phyloP scores from a whole-genome alignment of 1,140 invertebrate genomes.

The Luehdorfia chinensis region DNA sequence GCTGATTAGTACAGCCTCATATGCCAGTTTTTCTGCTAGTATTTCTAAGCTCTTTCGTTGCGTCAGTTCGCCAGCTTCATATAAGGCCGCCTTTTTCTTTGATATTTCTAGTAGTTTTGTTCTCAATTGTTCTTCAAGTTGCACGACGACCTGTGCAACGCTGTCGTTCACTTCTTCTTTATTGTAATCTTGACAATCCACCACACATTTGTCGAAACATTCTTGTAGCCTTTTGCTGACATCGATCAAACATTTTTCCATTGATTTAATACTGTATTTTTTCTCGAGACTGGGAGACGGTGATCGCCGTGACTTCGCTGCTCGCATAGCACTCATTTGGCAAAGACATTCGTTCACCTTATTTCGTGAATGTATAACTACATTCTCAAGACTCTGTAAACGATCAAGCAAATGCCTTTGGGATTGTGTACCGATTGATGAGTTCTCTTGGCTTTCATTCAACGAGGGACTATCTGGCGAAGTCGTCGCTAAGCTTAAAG shows the following conservation, averaged over 20 bases:
- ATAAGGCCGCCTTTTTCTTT: conserved; percentile 79
- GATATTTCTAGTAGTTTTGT: conserved; percentile 82
- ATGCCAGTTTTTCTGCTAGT: conserved; percentile 86
- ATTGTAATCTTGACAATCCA: conserved; percentile 58
- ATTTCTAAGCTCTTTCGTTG: conserved; percentile 82
- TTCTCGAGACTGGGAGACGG: conserved; percentile 79
- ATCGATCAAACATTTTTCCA: conserved; percentile 79
- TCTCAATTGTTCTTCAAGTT: conserved; percentile 81
- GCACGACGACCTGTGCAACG: conserved; percentile 80
- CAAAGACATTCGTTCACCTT: conserved; percentile 75
- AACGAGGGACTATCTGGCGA: conserved; percentile 50
- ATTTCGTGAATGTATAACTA: conserved; percentile 76
- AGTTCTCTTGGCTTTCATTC: conserved; percentile 52
- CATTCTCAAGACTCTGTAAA: conserved; percentile 78
- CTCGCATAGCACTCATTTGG: conserved; percentile 78
- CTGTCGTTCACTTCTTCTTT: conserved; percentile 76
- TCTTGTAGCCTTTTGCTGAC: conserved; percentile 77
- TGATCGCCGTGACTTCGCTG: conserved; percentile 75
- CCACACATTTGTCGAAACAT: conserved; percentile 77
- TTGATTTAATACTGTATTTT: conserved; percentile 77
- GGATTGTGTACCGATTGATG: conserved; percentile 55
- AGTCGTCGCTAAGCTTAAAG: conserved; percentile 62
- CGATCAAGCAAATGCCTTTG: conserved; percentile 77
- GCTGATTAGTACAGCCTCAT: conserved; percentile 83
- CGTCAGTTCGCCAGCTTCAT: conserved; percentile 80